Conservation (phyloP, 1,140 invertebrate species). For the Drosophila oshimai region DNA sequence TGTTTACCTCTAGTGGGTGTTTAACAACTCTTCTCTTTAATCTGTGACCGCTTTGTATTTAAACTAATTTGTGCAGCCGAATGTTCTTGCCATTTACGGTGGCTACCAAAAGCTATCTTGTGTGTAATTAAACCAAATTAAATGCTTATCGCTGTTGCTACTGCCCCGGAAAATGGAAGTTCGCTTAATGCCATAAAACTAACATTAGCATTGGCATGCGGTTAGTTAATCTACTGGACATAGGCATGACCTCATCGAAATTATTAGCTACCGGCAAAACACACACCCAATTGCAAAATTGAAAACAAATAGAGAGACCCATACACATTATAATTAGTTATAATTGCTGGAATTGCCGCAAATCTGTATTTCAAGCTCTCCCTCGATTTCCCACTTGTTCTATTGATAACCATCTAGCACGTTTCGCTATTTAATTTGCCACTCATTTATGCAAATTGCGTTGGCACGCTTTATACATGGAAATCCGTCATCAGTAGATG, state of each 20-base stretch:
- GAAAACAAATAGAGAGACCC: constrained; percentile 17
- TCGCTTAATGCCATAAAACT: neutral
- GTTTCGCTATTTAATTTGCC: constrained; percentile 71
- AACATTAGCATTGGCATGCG: constrained; percentile 58
- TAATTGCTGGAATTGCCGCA: neutral
- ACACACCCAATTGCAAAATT: constrained; percentile 4
- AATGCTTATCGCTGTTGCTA: neutral
- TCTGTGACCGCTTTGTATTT: neutral
- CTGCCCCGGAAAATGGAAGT: neutral
- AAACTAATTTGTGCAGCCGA: neutral
- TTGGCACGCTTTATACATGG: constrained; percentile 13
- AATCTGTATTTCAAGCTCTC: neutral
- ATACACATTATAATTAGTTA: neutral
- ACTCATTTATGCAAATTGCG: constrained; percentile 60
- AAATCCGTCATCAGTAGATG: constrained; percentile 22
- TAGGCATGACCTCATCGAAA: constrained; percentile 25
- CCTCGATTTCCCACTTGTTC: constrained; percentile 16
- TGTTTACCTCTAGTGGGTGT: neutral
- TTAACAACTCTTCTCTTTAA: neutral
- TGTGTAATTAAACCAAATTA: constrained; percentile 10
- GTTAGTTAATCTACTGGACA: constrained; percentile 29
- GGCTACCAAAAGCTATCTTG: neutral
- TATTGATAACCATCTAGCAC: constrained; percentile 71
- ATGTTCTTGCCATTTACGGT: neutral
- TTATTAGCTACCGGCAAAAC: neutral